A percentile compares a stretch with the other conserved stretches of the same genome.
Evolutionary conservation across 2,797 vertebrate genomes (phyloP).

Genomic region (Parauchenoglanis punctatus): DNA sequence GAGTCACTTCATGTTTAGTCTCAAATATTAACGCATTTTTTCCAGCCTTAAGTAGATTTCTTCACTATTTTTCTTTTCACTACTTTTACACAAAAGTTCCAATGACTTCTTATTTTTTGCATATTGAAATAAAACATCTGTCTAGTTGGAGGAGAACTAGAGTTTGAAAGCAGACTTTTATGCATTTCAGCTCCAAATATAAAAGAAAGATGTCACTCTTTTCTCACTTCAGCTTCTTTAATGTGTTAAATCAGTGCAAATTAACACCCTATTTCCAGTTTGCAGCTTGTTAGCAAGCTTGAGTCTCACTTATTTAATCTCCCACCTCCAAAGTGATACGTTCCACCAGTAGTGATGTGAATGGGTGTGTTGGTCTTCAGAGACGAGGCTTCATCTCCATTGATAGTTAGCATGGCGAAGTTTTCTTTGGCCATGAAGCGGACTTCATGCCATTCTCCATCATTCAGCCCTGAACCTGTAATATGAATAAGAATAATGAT

Average conservation of each 20-base stretch:
- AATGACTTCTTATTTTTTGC: neutral
- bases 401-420: constrained; percentile 87
- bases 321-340: constrained; percentile 94
- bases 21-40: neutral
- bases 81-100: no score
- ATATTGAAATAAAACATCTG: neutral
- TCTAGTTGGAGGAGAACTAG: neutral
- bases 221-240: constrained; percentile 12
- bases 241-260: constrained; percentile 1
- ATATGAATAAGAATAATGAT: neutral
- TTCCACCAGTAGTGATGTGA: constrained; percentile 87
- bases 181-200: constrained; percentile 24
- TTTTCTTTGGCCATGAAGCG: constrained; percentile 92
- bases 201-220: neutral
- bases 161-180: neutral
- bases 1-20: neutral
- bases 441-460: constrained; percentile 94
- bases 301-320: neutral
- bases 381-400: constrained; percentile 89
- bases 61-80: no score
- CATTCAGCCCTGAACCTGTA: constrained; percentile 86
- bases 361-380: constrained; percentile 87
- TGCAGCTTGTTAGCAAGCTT: neutral
- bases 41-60: neutral
- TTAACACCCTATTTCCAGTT: constrained; percentile 5